Base-by-base conservation (phyloP, 2,113 vertebrate species). In the Catagonus wagneri region DNA sequence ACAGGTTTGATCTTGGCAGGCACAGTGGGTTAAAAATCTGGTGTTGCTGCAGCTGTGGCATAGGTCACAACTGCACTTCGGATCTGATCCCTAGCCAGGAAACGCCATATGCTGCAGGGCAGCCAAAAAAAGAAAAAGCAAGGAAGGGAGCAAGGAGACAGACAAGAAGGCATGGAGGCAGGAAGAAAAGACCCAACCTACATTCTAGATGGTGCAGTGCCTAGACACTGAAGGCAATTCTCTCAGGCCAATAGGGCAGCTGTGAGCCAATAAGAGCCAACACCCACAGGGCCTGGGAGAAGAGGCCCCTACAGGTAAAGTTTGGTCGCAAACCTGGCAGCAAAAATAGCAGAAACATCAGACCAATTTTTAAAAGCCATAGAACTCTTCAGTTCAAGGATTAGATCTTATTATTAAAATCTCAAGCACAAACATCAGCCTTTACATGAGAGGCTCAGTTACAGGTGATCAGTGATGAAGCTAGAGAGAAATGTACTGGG, bases 311-410 rank as follows among this genome's bases (percentile, higher is more conserved):
- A 20, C 3, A 1, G 11, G 44, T 52, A 56, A 76, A 50, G 16
- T 22, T 11, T 86, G 36, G 17, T 6, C 12, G 81, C 23, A 11
- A 74, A 25, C 3, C 7, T 72, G 39, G 7, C 54, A 7, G 36
- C 10, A 74, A 91, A 96, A 86, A 83, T 36, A 91, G 74, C 6
- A 91, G 36, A 63, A 69, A 52, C 8, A 85, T 68, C 20, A 89
- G 60, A 61, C 1, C 8, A 66, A 63, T 69, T n/a, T 79, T 1
- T 2, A 14, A 52, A 58, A 74, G 8, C 6, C 66, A 78, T 36
- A 25, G 7, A 69, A 56, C 79, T 5, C 6, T 90, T 89, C 36
- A 16, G 71, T 52, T 58, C 20, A 36, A 44, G 15, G 1, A 86
- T 78, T 16, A 72, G 61, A 63, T n/a, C 16, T 83, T 56, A 65